Evolutionary conservation across 2,888 invertebrate species (phyloP).

Genomic region (Lycaena phlaeas): DNA sequence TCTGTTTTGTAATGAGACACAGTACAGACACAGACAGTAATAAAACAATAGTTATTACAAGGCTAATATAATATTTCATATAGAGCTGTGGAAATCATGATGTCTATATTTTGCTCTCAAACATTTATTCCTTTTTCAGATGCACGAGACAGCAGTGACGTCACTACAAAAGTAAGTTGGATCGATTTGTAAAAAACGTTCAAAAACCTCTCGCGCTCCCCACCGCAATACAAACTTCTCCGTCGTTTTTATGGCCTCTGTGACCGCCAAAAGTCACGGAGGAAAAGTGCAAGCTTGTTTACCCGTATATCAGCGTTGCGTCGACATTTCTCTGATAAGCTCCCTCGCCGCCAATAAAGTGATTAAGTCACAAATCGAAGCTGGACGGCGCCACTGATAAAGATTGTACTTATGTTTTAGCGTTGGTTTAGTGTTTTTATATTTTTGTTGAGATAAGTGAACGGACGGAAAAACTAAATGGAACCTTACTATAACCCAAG

Average conservation of each 20-base stretch:
- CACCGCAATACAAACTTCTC: constrained; percentile 54
- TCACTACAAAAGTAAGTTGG: constrained; percentile 50
- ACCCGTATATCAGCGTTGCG: constrained; percentile 61
- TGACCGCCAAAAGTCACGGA: constrained; percentile 61
- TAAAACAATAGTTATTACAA: no score
- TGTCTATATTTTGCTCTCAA: no score
- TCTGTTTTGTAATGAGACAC: no score
- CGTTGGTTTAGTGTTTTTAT: no score
- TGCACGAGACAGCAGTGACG: constrained; percentile 50
- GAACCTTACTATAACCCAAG: no score
- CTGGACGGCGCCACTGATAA: constrained; percentile 18
- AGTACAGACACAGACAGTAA: no score
- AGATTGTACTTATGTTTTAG: no score
- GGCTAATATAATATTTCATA: no score
- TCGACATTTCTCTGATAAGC: constrained; percentile 65
- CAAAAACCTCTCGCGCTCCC: constrained; percentile 31
- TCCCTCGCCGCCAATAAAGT: constrained; percentile 71
- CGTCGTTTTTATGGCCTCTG: constrained; percentile 60
- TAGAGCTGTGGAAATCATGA: no score
- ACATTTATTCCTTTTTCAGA: constrained; percentile 55
- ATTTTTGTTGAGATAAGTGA: no score
- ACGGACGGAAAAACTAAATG: no score
- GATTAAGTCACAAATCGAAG: constrained; percentile 72
- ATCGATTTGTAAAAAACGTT: constrained; percentile 33
- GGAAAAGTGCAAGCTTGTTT: constrained; percentile 70